Base-by-base conservation (phyloP, 2,888 invertebrate species). In the Colletes collaris region DNA sequence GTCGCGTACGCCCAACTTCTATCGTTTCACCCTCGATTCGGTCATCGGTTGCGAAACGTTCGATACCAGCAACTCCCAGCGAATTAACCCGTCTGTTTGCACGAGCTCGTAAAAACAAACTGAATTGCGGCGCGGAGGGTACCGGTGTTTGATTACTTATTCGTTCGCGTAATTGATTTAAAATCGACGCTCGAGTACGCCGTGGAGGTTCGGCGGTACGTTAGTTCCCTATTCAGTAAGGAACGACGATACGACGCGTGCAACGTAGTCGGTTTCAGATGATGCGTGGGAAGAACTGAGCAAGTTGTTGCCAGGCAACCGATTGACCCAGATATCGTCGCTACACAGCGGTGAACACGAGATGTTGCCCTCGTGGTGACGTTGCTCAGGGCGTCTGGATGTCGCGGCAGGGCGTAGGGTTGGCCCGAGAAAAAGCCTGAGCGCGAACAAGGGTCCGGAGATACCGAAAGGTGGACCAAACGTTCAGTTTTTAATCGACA, bases 291-390 rank as follows among this genome's bases (percentile, higher is more conserved):
- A 86, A 83, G 89, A 87, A 84, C 75, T 72, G 77, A 79, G 77
- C 80, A 78, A 81, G 78, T 63, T 64, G 90, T 90, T 90, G 89
- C 90, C 77, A 83, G 73, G 90, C 89, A 90, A 90, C 90, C 83
- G 80, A 83, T 86, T 90, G 90, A 89, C 90, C 90, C 82, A 90
- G 88, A 90, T 90, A 85, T 77, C 81, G 74, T 27, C 66, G 71
- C 53, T 75, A 2, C 37, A n/a, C 37, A 71, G 58, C 73, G 72
- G 76, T 50, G 71, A 78, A 79, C 76, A 83, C 65, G 46, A 35
- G 60, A 37, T 55, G 76, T 71, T 75, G 76, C 72, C 72, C 69
- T 64, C 74, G 59, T 55, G 71, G 35, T 62, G 76, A 75, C 71
- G 76, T 84, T 70, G 68, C 79, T 58, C 46, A 71, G 79, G 84